Evolutionary conservation across 2,797 vertebrate genomes (phyloP), one percentile per base, ranked within the genome.

Genomic region (Holocentrus rufus): DNA sequence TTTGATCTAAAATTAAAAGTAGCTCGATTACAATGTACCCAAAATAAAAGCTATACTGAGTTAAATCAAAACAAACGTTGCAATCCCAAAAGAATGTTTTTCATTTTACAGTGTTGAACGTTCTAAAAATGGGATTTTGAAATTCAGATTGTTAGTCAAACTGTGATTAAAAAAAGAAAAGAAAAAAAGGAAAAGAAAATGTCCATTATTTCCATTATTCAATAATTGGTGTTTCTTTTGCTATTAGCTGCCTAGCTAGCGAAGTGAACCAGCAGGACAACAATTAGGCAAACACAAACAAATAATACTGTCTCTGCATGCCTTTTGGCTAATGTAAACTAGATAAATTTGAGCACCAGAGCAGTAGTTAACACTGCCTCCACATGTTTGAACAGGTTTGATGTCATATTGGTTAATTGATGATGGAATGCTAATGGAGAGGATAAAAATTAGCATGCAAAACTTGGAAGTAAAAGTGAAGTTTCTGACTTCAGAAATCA

Each of bases 1-100:
- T 53, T 18, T 65, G 65, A 23, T 55, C 53, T 78, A 42, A 5
- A 25, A 50, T 42, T 1, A 70, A 65, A 63, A 15, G 17, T 5
- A 13, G 44, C 23, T 54, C n/a, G 30, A 72, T 74, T 73, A 80
- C 76, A 60, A 23, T n/a, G 20, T 31, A 68, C 22, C 49, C 23
- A 53, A 22, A 39, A 10, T 52, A 56, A 58, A 4, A 27, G 55
- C 23, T 30, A 27, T 27, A 22, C 34, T 49, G 34, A 1, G 9
- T 36, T 36, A 36, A 7, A 7, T 36, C 6, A 36, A 36, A 36
- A 36, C 34, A 36, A 7, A 36, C 34, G 7, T 36, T 36, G 34
- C 39, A 42, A 42, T 2, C 0, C 11, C 3, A 42, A 42, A 42
- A 42, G 13, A 13, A 13, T 4, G 25, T 27, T 27, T 27, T 27